Conservation (phyloP, 2,797 vertebrate genomes). For the Potorous gilbertii region DNA sequence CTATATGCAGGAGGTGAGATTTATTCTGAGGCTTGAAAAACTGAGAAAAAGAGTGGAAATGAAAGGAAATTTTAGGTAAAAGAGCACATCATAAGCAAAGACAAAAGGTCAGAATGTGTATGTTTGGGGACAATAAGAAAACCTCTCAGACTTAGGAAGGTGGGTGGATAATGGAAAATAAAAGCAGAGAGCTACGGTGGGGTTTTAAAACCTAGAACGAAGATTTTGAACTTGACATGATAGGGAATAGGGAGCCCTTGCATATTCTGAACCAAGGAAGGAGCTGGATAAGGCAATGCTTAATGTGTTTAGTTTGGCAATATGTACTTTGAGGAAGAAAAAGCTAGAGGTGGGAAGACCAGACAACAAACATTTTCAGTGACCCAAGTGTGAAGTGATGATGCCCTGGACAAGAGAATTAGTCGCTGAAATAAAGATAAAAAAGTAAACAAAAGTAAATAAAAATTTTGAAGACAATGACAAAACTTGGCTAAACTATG, state of each 20-base stretch:
- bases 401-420: constrained; percentile 7
- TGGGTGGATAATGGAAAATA: neutral
- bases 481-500: neutral
- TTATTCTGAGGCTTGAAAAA: neutral
- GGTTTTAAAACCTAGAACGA: too few relatives aligned
- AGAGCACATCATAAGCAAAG: neutral
- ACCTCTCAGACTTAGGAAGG: neutral
- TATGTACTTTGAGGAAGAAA: neutral
- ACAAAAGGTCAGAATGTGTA: neutral
- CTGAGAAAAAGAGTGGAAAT: neutral
- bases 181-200: neutral
- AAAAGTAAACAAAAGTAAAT: neutral
- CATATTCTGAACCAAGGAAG: neutral
- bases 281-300: neutral
- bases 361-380: neutral
- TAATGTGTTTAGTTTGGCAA: neutral
- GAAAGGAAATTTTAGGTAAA: neutral
- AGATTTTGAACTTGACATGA: neutral
- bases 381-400: neutral
- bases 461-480: constrained; percentile 17
- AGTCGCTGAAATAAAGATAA: neutral
- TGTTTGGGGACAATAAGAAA: neutral
- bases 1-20: neutral
- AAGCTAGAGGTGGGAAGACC: neutral
- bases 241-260: neutral